Conservation (phyloP, 2,113 vertebrate species). For the Polypterus senegalus region DNA sequence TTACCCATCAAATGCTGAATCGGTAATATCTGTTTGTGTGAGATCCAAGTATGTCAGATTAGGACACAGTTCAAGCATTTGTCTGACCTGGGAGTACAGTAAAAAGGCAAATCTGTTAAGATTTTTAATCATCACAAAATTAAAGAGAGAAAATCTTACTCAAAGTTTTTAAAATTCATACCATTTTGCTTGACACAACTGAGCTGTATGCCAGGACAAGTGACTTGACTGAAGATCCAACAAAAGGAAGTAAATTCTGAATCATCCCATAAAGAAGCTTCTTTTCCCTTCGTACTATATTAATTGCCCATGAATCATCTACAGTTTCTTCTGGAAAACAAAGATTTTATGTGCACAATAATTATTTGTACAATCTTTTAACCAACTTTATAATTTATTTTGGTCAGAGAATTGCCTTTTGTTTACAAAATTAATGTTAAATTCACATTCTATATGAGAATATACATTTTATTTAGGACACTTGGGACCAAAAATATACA, state of each 20-base stretch:
- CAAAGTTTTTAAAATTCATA: slow-evolving; percentile 29
- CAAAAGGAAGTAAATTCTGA: slow-evolving; percentile 73
- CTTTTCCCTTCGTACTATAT: slow-evolving; percentile 73
- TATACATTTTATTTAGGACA: no score
- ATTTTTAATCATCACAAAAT: neutral
- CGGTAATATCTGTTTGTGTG: slow-evolving; percentile 82
- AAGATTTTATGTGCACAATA: neutral
- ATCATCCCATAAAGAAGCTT: slow-evolving; percentile 77
- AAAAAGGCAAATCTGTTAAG: slow-evolving; percentile 8
- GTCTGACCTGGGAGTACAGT: slow-evolving; percentile 60
- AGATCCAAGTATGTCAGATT: slow-evolving; percentile 83
- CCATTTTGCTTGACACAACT: slow-evolving; percentile 90
- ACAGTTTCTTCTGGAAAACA: slow-evolving; percentile 58
- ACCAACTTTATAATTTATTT: neutral
- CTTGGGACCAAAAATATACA: no score
- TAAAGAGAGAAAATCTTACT: no score
- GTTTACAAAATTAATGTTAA: no score
- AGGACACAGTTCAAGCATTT: slow-evolving; percentile 84
- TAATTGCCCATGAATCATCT: slow-evolving; percentile 60
- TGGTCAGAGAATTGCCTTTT: no score
- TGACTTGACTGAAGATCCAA: slow-evolving; percentile 77
- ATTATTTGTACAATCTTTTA: neutral
- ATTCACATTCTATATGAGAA: no score
- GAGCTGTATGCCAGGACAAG: slow-evolving; percentile 85
- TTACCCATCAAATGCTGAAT: slow-evolving; percentile 66